Percentiles rank a stretch among this genome's conserved stretches.
These are phyloP conservation scores for Psephotus haematonotus DNA, from an alignment of 2,113 vertebrate genomes.

Conservation along the genomic window DNA sequence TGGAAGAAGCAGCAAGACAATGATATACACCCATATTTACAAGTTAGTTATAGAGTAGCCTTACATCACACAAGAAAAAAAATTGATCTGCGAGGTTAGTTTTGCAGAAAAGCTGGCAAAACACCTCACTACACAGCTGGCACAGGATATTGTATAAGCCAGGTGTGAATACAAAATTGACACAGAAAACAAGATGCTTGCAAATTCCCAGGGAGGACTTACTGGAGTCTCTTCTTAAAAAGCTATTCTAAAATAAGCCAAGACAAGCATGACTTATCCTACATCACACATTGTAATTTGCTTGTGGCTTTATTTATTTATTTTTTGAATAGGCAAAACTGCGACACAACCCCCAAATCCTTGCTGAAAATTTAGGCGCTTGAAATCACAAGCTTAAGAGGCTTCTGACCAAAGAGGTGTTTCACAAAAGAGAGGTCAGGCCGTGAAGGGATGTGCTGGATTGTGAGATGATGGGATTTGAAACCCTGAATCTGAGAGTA, in stretches of 20 bases:
- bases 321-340: background rate
- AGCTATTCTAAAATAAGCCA: background rate
- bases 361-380: background rate
- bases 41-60: background rate
- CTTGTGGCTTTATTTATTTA: background rate
- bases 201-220: background rate
- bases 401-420: background rate
- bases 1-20: background rate
- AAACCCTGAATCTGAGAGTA: background rate
- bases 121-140: background rate
- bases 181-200: background rate
- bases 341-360: fast-evolving
- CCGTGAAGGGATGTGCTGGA: background rate
- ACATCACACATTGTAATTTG: background rate
- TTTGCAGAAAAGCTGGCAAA: background rate
- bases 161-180: background rate
- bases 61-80: background rate
- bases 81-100: background rate
- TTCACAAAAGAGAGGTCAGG: background rate
- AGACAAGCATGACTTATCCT: background rate
- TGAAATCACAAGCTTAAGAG: background rate
- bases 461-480: background rate
- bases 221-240: background rate
- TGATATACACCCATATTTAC: background rate
- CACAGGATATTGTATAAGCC: background rate